Evolutionary conservation across 2,888 invertebrate genomes (phyloP), one percentile per base, ranked within the genome.

Genomic region (Parnassius orleans): DNA sequence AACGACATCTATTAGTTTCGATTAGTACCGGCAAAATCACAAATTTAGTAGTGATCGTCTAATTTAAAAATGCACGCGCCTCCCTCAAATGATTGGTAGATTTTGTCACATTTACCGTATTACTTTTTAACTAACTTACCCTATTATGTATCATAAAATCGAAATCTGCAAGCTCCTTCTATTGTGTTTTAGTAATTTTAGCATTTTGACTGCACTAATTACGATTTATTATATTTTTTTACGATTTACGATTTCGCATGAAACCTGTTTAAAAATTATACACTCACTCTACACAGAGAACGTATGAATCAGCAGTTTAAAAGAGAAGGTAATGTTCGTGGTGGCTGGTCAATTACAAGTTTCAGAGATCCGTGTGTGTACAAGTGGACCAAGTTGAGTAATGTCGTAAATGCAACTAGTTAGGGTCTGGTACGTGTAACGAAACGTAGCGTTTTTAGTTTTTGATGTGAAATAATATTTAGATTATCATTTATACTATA

Each of bases 201-300:
- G 33, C 3, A 33, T 33, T 33, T 33, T 33, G 7, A 33, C 33
- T 47, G 14, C 47, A 14, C 9, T 9, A 14, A 15, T 5, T 14
- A 46, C n/a, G 11, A n/a, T n/a, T n/a, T n/a, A n/a, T n/a, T n/a
- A 48, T 47, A 9, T 15, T 19, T 44, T 58, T 33, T 33, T 33
- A 33, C 7, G 7, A 33, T 33, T 33, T 33, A 5, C 42, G 66
- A 65, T 57, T 60, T 47, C 33, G 42, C 33, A 56, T 52, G 43
- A 55, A 52, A 58, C 66, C 12, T 63, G 60, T 61, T 70, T 69
- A 65, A 70, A 69, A 70, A 68, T 52, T 69, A 72, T 69, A 19
- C 10, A 55, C 12, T 48, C 9, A 57, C 42, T 14, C 51, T 42
- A n/a, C 12, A 10, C 44, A 55, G 14, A 58, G 48, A 60, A 14